Evolutionary conservation across 2,888 invertebrate genomes (phyloP), one percentile per base, ranked within the genome.

Genomic region (Pteria penguin): DNA sequence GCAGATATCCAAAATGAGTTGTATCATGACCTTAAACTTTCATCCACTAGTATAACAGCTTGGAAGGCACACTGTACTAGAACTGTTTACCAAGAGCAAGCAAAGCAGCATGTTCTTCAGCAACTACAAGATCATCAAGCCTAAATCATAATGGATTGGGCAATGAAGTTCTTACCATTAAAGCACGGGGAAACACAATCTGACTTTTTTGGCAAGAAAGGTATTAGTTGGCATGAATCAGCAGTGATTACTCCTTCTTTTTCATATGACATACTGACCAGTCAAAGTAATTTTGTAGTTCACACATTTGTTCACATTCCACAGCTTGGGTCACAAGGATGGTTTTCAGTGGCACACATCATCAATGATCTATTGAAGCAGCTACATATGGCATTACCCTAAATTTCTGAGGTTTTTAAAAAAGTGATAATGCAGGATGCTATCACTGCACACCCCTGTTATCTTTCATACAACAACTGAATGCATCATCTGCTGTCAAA

Each of bases 391-490:
- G 22, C n/a, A 33, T 11, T 33, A 22, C 69, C 69, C 11, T 4
- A 27, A 24, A 22, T 58, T 14, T 22, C 58, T 58, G 69, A 69
- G 33, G 31, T 69, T 24, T 54, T 36, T 33, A 36, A 22, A 69
- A 69, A 24, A 69, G 69, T 33, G 69, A 69, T n/a, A 69, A 58
- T 58, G 69, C 69, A 24, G 69, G 58, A 22, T 58, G 58, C 14
- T 69, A 69, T 55, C 69, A 69, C 27, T 69, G 29, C 26, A 11
- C 55, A 8, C 27, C 58, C 11, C 26, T 69, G 58, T 33, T 69
- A 4, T 58, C 69, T 11, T 58, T 29, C 60, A 24, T 69, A 5
- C 69, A 69, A 2, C 2, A 54, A 32, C 11, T 68, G 22, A 69
- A 69, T 36, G 22, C 24, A 1, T 11, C 26, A 18, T 3, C 31